A percentile compares a stretch with the other conserved stretches of the same genome.
Evolutionary conservation across 2,113 vertebrate species (phyloP).

Genomic region (Brienomyrus longianalis): DNA sequence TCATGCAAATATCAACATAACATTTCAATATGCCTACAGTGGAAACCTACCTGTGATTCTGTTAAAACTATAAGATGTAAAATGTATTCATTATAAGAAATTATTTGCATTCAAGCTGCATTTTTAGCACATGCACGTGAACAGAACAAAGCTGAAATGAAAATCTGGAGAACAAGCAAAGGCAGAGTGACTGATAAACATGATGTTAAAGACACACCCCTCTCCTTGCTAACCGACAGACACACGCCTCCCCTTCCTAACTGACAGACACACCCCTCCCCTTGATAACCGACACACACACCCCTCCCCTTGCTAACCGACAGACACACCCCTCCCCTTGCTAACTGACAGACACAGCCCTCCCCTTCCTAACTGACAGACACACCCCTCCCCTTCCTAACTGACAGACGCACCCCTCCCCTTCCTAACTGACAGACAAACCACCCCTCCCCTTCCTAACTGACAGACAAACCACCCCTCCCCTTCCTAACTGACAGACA

Average conservation of each 20-base stretch:
- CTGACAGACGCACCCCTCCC: not conserved
- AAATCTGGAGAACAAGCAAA: not conserved
- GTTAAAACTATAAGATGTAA: not conserved
- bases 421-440: not conserved
- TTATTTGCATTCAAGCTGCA: not conserved
- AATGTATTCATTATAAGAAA: not conserved
- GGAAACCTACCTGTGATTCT: not conserved
- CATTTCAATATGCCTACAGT: not conserved
- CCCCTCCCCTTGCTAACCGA: not conserved
- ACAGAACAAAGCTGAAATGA: not conserved
- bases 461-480: not conserved
- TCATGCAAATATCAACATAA: not conserved
- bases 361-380: too few species aligned
- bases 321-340: not conserved
- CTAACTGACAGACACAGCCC: not conserved
- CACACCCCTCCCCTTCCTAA: not conserved
- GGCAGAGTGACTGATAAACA: not conserved
- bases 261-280: not conserved
- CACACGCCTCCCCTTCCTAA: not conserved
- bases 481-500: too few species aligned
- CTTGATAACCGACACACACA: not conserved
- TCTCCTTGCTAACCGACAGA: not conserved
- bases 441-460: not conserved
- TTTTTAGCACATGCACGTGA: not conserved
- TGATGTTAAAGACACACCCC: not conserved